A percentile compares a stretch with the other conserved stretches of the same genome.
Evolutionary conservation across 2,113 vertebrate species (phyloP).

Genomic region (Tragelaphus buxtoni): DNA sequence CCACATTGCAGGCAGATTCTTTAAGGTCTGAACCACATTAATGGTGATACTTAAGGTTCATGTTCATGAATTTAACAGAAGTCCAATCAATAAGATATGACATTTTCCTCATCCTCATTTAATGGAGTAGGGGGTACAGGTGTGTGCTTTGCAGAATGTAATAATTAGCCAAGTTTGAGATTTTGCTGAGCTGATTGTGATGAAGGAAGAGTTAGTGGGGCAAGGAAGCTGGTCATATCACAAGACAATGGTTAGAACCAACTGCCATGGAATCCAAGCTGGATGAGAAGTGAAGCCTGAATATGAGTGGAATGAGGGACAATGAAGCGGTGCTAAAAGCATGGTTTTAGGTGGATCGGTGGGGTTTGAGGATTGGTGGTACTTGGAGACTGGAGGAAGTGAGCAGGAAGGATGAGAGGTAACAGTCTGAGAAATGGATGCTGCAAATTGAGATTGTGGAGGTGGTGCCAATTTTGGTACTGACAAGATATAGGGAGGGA

Average conservation of each 20-base stretch:
- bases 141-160: too few species aligned
- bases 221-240: neutral
- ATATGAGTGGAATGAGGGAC: neutral
- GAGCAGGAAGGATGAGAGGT: neutral
- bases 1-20: neutral
- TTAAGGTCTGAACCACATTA: neutral
- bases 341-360: fast-evolving
- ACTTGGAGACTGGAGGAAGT: too few species aligned
- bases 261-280: neutral
- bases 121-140: neutral
- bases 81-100: neutral
- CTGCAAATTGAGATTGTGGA: neutral
- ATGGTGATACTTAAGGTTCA: neutral
- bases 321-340: neutral
- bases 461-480: neutral
- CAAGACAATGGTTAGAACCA: neutral
- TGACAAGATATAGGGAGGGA: neutral
- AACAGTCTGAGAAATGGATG: neutral
- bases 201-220: neutral
- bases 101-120: neutral
- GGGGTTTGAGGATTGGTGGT: neutral
- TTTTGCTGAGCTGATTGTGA: neutral
- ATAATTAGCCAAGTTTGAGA: neutral
- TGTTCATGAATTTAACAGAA: neutral
- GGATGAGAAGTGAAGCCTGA: neutral